Evolutionary conservation across 2,113 vertebrate species (phyloP), one percentile per base, ranked within the genome.

Genomic region (Dipodomys merriami): DNA sequence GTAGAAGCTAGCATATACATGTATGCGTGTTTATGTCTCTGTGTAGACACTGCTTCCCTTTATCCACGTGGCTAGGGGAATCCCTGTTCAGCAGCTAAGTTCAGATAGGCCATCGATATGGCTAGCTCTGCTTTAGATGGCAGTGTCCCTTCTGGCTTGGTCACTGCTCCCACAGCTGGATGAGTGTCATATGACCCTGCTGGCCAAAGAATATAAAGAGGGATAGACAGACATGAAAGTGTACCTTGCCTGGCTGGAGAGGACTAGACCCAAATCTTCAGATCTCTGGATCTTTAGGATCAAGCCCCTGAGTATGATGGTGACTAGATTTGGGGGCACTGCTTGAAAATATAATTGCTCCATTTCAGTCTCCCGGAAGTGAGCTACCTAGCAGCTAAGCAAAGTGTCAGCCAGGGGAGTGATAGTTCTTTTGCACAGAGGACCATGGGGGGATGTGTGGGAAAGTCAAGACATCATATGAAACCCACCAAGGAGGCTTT

Each of bases 391-490:
- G 44, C 11, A 79, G 73, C 86, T 46, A 60, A 94, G 86, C 64
- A 78, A 85, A 49, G n/a, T 69, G 20, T 62, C 69, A 84, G 64
- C 16, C 79, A 49, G 46, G 11, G 22, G 44, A 82, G 39, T 83
- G 86, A 77, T 72, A 68, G 19, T n/a, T 49, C 89, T 89, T 96
- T 82, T 86, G 85, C 78, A 65, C 72, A 90, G 83, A 80, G 60
- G 39, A 0, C 0, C 57, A 69, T 1, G 1, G 71, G 84, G 4
- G 88, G 30, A 30, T 5, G 60, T 7, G 46, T 60, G 89, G 88
- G 33, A 33, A 33, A 57, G 93, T 86, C 93, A 90, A 93, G 93
- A 91, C 84, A 91, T 76, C 88, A 72, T 30, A 60, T 94, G 81
- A 95, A 96, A 95, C 91, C 95, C 95, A 91, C 67, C 0, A 0